These are phyloP conservation scores for Tethya wilhelma DNA, from an alignment of 37 sponge, comb jelly and placozoan species.

Conservation along the genomic window DNA sequence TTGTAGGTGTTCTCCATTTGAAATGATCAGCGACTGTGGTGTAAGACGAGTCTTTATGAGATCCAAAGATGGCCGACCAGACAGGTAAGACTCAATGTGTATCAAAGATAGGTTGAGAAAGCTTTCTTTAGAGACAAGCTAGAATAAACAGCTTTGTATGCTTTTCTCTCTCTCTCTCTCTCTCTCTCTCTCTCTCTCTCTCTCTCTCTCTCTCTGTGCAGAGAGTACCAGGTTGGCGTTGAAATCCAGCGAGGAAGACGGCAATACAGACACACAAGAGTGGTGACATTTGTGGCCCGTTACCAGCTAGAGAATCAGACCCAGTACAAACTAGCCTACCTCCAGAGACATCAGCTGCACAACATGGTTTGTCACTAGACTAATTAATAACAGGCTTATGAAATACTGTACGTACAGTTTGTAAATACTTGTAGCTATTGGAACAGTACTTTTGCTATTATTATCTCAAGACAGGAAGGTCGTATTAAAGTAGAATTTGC, in stretches of 20 bases:
- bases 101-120: too few species aligned
- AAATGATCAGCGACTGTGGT: slow-evolving; percentile 53
- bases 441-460: not conserved
- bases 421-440: not conserved
- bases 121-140: too few species aligned
- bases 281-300: slow-evolving; percentile 83
- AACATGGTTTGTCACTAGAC: too few species aligned
- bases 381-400: not conserved
- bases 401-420: not conserved
- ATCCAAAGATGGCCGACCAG: slow-evolving; percentile 50
- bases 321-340: slow-evolving; percentile 64
- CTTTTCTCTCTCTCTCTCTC: not conserved
- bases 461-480: too few species aligned
- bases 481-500: too few species aligned
- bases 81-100: slow-evolving; percentile 65
- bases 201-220: not conserved
- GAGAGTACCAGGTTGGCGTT: slow-evolving; percentile 87
- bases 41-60: slow-evolving; percentile 60
- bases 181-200: not conserved
- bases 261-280: slow-evolving; percentile 53
- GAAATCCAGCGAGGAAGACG: slow-evolving; percentile 64
- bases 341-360: slow-evolving; percentile 66
- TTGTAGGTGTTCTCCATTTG: slow-evolving; percentile 51
- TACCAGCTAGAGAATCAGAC: slow-evolving; percentile 88
- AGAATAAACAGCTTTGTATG: too few species aligned